A percentile compares a stretch with the other conserved stretches of the same genome.
Conservation (phyloP, 1,140 invertebrate genomes). For the Drosophila nebulosa region DNA sequence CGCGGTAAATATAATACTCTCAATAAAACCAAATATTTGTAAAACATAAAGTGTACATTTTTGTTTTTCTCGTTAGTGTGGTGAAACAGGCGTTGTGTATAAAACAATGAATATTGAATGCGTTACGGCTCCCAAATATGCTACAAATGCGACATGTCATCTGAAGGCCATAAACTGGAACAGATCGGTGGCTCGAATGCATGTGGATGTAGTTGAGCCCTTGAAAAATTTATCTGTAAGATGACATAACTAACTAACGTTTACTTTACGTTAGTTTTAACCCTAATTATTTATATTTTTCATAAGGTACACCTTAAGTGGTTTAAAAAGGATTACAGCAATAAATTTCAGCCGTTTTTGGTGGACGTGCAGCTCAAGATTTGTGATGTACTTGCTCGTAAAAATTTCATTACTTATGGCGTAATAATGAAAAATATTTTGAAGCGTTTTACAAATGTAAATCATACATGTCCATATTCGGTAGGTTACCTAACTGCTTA, state of each 20-base stretch:
- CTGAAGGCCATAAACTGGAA: conserved; percentile 34
- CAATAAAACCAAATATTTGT: neutral
- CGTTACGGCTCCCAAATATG: neutral
- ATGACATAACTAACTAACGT: neutral
- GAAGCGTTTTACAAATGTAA: conserved; percentile 23
- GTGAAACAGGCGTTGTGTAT: neutral
- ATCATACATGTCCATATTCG: conserved; percentile 34
- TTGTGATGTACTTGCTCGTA: conserved; percentile 15
- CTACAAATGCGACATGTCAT: neutral
- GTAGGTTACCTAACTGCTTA: neutral
- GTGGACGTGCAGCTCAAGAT: conserved; percentile 19
- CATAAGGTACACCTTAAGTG: conserved; percentile 9
- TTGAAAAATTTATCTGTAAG: conserved; percentile 22
- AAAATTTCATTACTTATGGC: conserved; percentile 20
- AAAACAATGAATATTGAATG: conserved; percentile 31
- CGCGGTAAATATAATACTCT: neutral
- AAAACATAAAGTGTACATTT: neutral
- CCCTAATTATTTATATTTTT: neutral
- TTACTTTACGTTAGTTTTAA: neutral
- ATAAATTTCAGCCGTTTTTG: conserved; percentile 47
- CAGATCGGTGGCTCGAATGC: conserved; percentile 7
- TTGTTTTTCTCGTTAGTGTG: neutral
- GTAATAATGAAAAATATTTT: neutral
- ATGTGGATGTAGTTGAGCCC: conserved; percentile 13
- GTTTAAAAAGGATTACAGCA: conserved; percentile 32